These are phyloP conservation scores for Patella ulyssiponensis DNA, from an alignment of 2,888 invertebrate genomes.

Conservation along the genomic window DNA sequence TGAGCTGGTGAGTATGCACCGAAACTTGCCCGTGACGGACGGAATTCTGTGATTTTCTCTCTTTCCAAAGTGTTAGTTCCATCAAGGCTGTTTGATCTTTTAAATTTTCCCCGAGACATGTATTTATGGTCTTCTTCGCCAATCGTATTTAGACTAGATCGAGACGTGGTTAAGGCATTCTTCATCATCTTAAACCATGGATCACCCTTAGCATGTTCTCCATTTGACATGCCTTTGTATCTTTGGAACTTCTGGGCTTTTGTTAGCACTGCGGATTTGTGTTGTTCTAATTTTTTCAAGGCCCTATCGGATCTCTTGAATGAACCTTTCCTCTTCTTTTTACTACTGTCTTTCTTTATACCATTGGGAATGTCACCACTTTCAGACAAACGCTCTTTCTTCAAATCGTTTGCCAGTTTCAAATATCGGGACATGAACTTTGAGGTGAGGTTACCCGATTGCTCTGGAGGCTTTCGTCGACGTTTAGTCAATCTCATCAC, in stretches of 20 bases:
- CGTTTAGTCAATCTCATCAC: slow-evolving; percentile 51
- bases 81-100: background rate
- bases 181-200: slow-evolving; percentile 54
- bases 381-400: slow-evolving; percentile 41
- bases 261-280: slow-evolving; percentile 50
- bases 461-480: slow-evolving; percentile 42
- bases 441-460: slow-evolving; percentile 48
- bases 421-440: slow-evolving; percentile 58
- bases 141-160: slow-evolving; percentile 53
- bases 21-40: background rate
- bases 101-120: background rate
- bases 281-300: slow-evolving; percentile 45
- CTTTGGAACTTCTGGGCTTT: slow-evolving; percentile 49
- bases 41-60: background rate
- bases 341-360: slow-evolving; percentile 42
- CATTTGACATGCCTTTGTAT: slow-evolving; percentile 17
- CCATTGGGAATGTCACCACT: slow-evolving; percentile 26
- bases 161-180: slow-evolving; percentile 51
- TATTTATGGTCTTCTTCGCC: slow-evolving; percentile 52
- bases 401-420: slow-evolving; percentile 58
- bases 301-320: slow-evolving; percentile 47
- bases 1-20: background rate
- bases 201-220: slow-evolving; percentile 34
- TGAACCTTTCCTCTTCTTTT: slow-evolving; percentile 44
- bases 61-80: background rate